Base-by-base conservation (phyloP, 2,888 invertebrate species). In the Eupithecia subfuscata region DNA sequence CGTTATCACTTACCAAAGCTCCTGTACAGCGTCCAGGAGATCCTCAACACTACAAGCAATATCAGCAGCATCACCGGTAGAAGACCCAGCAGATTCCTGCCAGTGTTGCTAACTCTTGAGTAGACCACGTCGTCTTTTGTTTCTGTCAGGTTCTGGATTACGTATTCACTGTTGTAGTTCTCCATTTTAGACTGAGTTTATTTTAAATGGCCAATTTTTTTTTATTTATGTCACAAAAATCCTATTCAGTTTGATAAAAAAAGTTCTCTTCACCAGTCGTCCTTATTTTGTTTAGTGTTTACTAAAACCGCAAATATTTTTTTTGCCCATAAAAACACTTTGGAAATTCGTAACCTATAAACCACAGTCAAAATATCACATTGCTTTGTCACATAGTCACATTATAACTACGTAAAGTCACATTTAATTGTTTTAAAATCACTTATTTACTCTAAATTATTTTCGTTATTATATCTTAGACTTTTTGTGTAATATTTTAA, bases 11-110 rank as follows among this genome's bases (percentile, higher is more conserved):
- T 73, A 91, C 91, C 89, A 22, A 87, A 86, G 74, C 85, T 88
- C 82, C 88, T 91, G 74, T 89, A 92, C 0, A 92, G 69, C 0
- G 91, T 86, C 85, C 91, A 92, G 8, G 92, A 85, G 75, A 92
- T 86, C 81, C 91, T 88, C 69, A 89, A 75, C 11, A 93, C 84
- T 40, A 92, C 86, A 0, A 92, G 85, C 3, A 90, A 76, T 37
- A 92, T 80, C 52, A 93, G 82, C 69, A 92, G 77, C 65, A 92
- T 86, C 81, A 92, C 85, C 0, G 93, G 93, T 64, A 92, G 75
- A 1, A 93, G 74, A 4, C 87, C 87, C 12, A 88, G 72, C 34
- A 88, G 71, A 76, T 82, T 82, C 60, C 81, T 84, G n/a, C 67
- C 48, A 5, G 68, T n/a, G 56, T 34, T 30, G 2, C 48, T 52